Evolutionary conservation across 2,888 invertebrate species (phyloP).

Genomic region (Hemithea aestivaria): DNA sequence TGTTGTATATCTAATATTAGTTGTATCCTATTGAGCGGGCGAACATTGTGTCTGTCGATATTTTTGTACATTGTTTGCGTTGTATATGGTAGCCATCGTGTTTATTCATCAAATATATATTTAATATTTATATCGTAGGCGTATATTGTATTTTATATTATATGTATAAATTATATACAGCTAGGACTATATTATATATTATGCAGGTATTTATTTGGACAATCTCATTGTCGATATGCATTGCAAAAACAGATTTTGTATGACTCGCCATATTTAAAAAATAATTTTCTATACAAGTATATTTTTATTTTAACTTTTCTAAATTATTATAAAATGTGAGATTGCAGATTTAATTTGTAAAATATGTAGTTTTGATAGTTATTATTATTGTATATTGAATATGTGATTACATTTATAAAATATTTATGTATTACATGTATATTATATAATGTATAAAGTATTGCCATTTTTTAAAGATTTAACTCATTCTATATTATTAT

Average conservation of each 20-base stretch:
- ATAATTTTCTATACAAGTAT: too few relatives aligned
- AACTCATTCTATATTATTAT: slow-evolving; percentile 16
- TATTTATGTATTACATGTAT: slow-evolving; percentile 19
- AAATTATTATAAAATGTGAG: too few relatives aligned
- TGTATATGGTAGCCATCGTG: slow-evolving; percentile 54
- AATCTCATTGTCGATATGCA: slow-evolving; percentile 39
- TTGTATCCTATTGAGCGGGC: slow-evolving; percentile 48
- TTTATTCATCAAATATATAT: slow-evolving; percentile 39
- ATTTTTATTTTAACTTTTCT: slow-evolving; percentile 3
- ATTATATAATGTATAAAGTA: slow-evolving; percentile 14
- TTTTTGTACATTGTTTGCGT: slow-evolving; percentile 54
- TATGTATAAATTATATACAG: slow-evolving; percentile 28
- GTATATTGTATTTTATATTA: slow-evolving; percentile 24
- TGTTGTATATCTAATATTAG: slow-evolving; percentile 32
- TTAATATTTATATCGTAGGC: slow-evolving; percentile 29
- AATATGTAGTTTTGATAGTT: slow-evolving; percentile 15
- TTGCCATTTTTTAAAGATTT: slow-evolving; percentile 17
- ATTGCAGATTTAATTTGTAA: background rate
- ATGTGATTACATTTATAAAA: slow-evolving; percentile 24
- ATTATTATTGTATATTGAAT: slow-evolving; percentile 24
- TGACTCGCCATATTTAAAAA: too few relatives aligned
- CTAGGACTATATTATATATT: slow-evolving; percentile 22
- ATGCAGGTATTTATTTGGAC: slow-evolving; percentile 17
- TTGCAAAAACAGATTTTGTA: too few relatives aligned
- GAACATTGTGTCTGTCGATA: slow-evolving; percentile 62